Base-by-base conservation (phyloP, 2,113 vertebrate species). In the Tetrao urogallus region DNA sequence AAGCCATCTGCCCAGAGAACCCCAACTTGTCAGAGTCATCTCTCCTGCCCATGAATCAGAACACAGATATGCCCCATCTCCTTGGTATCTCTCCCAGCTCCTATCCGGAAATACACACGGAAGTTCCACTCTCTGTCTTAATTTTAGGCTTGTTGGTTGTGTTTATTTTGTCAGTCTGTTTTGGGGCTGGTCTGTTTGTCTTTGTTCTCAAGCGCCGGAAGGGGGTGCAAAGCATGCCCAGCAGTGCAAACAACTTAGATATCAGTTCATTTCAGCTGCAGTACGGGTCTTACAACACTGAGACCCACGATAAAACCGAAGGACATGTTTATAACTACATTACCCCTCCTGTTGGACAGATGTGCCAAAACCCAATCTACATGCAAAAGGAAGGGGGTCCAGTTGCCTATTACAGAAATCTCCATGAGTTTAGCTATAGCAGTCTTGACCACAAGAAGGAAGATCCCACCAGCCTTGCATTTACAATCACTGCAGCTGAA, bases 311-410 rank as follows among this genome's bases (percentile, higher is more conserved):
- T 63, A 99, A 99, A 97, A 97, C 97, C 0, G 99, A 99, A 57
- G 98, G 98, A 74, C 99, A 99, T 3, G 98, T 99, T 82, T 99
- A 99, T 89, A 99, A 99, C 93, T 99, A 99, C 70, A 99, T 99
- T 85, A 98, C 99, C 34, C 99, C 99, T 45, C 98, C 99, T 0
- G 97, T 99, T 69, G 98, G 99, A 38, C 99, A 99, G 96, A 99
- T 99, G 99, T 99, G 99, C 97, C 99, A 99, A 96, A 99, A 99
- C 87, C 99, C 99, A 5, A 99, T 99, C 89, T 99, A 99, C 97
- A 99, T 99, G 98, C 99, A 99, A 95, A 99, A 99, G 82, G 99
- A 99, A 57, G 98, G 98, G 5, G 99, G 99, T 81, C 98, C 98
- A 0, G 98, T 99, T 83, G 98, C 98, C 21, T 99, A 98, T 85